Evolutionary conservation across 2,113 vertebrate genomes (phyloP), one percentile per base, ranked within the genome.

Genomic region (Camarhynchus parvulus): DNA sequence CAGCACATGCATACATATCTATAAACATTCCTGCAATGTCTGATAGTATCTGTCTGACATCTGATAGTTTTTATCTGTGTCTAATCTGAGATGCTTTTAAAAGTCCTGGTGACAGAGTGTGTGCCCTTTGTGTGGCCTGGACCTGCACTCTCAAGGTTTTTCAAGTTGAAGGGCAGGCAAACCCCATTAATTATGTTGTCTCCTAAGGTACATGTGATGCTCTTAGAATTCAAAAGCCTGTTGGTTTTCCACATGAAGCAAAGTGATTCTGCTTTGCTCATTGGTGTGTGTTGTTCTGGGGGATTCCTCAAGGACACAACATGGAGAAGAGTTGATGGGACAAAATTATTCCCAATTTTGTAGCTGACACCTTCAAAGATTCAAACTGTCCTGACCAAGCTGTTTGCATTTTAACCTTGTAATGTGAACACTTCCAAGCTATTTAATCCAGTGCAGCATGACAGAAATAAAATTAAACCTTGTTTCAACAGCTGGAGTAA

Each of bases 1-100:
- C 23, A 62, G 18, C 12, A n/a, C 6, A 0, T 62, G 11, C 17
- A 16, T 11, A 7, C 0, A 0, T 27, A 35, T 4, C 44, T 55
- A 10, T 24, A 55, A 92, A 37, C 4, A 24, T 15, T 68, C 63
- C 46, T 55, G 53, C 31, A 24, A 1, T 23, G 17, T 52, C 10
- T 89, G 35, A 35, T 35, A 35, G 35, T 35, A 35, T 35, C 35
- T 35, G 35, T 35, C 35, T 35, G 35, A 35, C 35, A 35, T 35
- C 35, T 35, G 35, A 35, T 35, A 35, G 35, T 35, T 25, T 66
- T 2, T 31, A 77, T 77, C 46, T 69, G 21, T 8, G 1, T 41
- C 46, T 41, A 16, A 44, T 67, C 28, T 21, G 28, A 62, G 66
- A 21, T 33, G 24, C 37, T 87, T 83, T 80, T n/a, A 21, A 9